Conservation (phyloP, 1,140 invertebrate species). For the Drosophila parabipectinata region DNA sequence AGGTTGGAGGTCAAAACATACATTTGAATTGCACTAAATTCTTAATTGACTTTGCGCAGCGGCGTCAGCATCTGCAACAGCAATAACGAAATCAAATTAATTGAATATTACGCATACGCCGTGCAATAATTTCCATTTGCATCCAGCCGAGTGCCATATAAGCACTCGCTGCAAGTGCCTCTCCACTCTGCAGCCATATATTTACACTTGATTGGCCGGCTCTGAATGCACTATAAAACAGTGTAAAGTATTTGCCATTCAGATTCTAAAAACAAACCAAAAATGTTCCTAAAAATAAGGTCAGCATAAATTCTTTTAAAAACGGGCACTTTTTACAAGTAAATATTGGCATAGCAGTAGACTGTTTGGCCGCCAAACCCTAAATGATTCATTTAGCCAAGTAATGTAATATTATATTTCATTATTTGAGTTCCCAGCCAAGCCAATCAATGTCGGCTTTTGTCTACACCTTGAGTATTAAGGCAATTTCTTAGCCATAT, state of each 20-base stretch:
- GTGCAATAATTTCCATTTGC: slow-evolving; percentile 46
- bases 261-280: not conserved
- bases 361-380: not conserved
- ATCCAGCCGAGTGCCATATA: slow-evolving; percentile 26
- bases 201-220: slow-evolving; percentile 41
- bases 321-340: not conserved
- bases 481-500: slow-evolving; percentile 16
- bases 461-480: slow-evolving; percentile 28
- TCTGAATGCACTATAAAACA: slow-evolving; percentile 40
- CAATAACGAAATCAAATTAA: slow-evolving; percentile 67
- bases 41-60: slow-evolving; percentile 70
- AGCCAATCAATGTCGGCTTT: slow-evolving; percentile 14
- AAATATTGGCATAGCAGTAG: not conserved
- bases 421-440: slow-evolving; percentile 4
- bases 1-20: slow-evolving; percentile 7
- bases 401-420: not conserved
- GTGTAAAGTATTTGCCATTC: slow-evolving; percentile 10
- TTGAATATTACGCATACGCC: slow-evolving; percentile 75
- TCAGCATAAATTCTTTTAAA: not conserved
- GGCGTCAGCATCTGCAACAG: slow-evolving; percentile 27
- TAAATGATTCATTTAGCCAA: not conserved
- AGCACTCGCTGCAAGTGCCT: slow-evolving; percentile 42
- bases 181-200: slow-evolving; percentile 2
- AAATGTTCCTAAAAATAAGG: not conserved
- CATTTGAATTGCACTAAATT: slow-evolving; percentile 57